phyloP scores from a whole-genome alignment of 2,888 invertebrate genomes.

The Sicus ferrugineus region DNA sequence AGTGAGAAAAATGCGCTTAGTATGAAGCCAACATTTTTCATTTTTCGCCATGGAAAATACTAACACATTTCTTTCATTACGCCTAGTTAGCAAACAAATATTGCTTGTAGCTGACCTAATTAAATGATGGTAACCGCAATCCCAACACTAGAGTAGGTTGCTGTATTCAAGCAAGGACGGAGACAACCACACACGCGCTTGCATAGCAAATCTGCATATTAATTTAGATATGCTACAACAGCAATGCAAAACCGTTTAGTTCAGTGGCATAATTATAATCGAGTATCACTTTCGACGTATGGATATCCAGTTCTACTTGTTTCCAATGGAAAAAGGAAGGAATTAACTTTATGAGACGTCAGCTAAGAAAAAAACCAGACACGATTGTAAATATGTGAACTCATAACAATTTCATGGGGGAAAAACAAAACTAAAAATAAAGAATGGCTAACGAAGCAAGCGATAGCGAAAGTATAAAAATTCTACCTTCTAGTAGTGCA shows the following conservation, averaged over 20 bases:
- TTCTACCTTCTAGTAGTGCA: too few relatives aligned
- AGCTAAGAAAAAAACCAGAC: too few relatives aligned
- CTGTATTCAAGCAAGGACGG: neutral
- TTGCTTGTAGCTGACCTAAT: constrained; percentile 20
- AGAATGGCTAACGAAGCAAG: too few relatives aligned
- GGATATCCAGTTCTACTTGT: neutral
- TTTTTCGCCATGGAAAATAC: too few relatives aligned
- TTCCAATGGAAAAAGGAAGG: neutral
- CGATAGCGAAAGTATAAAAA: too few relatives aligned
- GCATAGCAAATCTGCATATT: neutral
- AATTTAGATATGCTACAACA: neutral
- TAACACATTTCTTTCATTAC: neutral
- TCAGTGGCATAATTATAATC: neutral
- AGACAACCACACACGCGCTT: neutral
- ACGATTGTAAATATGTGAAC: too few relatives aligned
- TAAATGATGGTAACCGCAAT: constrained; percentile 13
- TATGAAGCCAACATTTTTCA: too few relatives aligned
- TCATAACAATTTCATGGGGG: too few relatives aligned
- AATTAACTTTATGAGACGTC: too few relatives aligned
- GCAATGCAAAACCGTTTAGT: neutral
- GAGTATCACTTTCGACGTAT: neutral
- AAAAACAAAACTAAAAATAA: too few relatives aligned
- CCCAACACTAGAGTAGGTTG: neutral
- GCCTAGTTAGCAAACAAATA: neutral
- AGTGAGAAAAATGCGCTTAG: too few relatives aligned